phyloP scores from a whole-genome alignment of 2,888 invertebrate species.

The Polyommatus iphigenia region DNA sequence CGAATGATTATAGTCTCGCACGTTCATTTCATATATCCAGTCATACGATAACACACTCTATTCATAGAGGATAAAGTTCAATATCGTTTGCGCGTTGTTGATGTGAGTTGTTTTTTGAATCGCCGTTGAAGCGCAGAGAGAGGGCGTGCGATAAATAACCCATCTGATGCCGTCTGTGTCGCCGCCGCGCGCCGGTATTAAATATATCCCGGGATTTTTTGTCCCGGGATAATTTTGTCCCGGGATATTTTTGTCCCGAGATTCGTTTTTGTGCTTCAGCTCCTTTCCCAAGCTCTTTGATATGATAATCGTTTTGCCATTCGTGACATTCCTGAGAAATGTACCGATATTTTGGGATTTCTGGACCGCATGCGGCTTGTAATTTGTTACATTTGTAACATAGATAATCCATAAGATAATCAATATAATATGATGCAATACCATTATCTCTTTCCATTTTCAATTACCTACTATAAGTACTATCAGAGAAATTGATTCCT shows the following conservation, averaged over 20 bases:
- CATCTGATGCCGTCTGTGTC: conserved; percentile 62
- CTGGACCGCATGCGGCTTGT: not conserved
- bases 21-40: conserved; percentile 61
- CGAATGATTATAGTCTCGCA: conserved; percentile 75
- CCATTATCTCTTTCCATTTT: too few relatives aligned
- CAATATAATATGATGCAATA: too few relatives aligned
- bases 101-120: conserved; percentile 67
- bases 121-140: conserved; percentile 75
- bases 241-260: conserved; percentile 62
- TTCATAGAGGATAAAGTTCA: conserved; percentile 50
- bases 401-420: too few relatives aligned
- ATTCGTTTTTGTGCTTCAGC: conserved; percentile 44
- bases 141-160: conserved; percentile 80
- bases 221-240: conserved; percentile 71
- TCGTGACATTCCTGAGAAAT: conserved; percentile 10
- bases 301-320: conserved; percentile 20
- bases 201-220: conserved; percentile 73
- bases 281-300: conserved; percentile 50
- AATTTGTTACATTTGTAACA: too few relatives aligned
- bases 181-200: conserved; percentile 69
- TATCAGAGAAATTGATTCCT: too few relatives aligned
- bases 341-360: not conserved
- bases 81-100: conserved; percentile 48
- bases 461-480: too few relatives aligned
- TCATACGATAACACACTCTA: conserved; percentile 59